Evolutionary conservation across 2,888 invertebrate species (phyloP).

Genomic region (Nephrocerus scutellatus): DNA sequence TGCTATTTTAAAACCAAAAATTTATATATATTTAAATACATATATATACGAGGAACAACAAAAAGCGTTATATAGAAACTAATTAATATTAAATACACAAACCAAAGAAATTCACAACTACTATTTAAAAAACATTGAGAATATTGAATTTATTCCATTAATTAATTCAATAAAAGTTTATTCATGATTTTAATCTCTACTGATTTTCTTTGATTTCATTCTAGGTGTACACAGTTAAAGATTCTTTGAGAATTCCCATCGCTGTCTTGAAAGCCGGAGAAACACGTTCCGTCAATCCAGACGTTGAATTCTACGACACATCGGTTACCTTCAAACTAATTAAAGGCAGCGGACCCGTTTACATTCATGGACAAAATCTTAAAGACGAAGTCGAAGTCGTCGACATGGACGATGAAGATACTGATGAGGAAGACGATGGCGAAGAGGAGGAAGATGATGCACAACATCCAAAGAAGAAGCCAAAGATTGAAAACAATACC

Average conservation of each 20-base stretch:
- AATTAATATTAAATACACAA: too few species aligned
- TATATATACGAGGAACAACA: too few species aligned
- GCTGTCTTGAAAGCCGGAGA: conserved; percentile 75
- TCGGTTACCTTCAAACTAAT: conserved; percentile 76
- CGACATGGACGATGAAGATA: conserved; percentile 72
- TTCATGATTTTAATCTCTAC: too few species aligned
- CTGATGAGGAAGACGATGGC: conserved; percentile 63
- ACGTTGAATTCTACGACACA: conserved; percentile 79
- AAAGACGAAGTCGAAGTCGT: conserved; percentile 77
- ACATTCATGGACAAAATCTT: conserved; percentile 77
- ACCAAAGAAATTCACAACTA: too few species aligned
- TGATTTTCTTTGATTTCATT: conserved; percentile 15
- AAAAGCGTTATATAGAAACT: too few species aligned
- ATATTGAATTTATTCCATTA: too few species aligned
- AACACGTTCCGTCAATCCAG: conserved; percentile 66
- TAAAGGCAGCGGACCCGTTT: conserved; percentile 72
- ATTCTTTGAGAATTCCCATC: conserved; percentile 74
- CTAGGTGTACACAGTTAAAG: conserved; percentile 48
- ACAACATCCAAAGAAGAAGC: conserved; percentile 67
- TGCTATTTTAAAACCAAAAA: too few species aligned
- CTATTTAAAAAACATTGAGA: too few species aligned
- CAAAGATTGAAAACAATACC: conserved; percentile 64
- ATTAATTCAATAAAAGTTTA: too few species aligned
- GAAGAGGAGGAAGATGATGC: conserved; percentile 66
- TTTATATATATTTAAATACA: too few species aligned